Conservation (phyloP, 2,113 vertebrate species). For the Rhegmatorhina hoffmannsi region DNA sequence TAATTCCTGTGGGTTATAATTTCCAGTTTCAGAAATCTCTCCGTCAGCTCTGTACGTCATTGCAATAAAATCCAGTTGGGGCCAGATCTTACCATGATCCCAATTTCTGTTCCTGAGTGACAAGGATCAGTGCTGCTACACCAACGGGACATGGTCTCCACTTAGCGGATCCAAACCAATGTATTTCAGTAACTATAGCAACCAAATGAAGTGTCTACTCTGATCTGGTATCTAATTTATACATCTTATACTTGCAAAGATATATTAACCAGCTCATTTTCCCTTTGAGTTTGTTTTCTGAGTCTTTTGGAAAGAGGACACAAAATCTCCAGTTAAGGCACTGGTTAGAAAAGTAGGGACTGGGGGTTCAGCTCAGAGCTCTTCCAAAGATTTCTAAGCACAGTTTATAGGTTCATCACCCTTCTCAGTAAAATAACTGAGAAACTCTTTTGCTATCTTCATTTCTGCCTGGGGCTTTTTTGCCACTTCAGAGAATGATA, state of each 20-base stretch:
- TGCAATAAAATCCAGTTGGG: neutral
- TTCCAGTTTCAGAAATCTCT: slow-evolving; percentile 29
- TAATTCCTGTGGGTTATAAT: slow-evolving; percentile 49
- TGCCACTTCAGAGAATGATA: neutral
- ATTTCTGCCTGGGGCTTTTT: neutral
- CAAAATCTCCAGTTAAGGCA: neutral
- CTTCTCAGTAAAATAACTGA: neutral
- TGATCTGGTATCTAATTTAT: neutral
- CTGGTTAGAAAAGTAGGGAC: neutral
- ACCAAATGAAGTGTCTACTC: neutral
- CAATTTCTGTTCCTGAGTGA: neutral
- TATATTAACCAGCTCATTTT: neutral
- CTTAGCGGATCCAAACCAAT: neutral
- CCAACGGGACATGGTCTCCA: fast-evolving
- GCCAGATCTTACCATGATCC: neutral
- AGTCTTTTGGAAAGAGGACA: neutral
- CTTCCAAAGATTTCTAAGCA: neutral
- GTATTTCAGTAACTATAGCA: neutral
- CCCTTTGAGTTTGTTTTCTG: neutral
- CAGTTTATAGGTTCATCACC: neutral
- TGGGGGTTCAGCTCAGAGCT: neutral
- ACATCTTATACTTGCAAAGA: neutral
- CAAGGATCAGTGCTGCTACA: neutral
- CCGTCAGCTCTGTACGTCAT: slow-evolving; percentile 36
- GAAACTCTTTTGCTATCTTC: neutral